Evolutionary conservation across 2,113 vertebrate genomes (phyloP).

Genomic region (Scatophagus argus): DNA sequence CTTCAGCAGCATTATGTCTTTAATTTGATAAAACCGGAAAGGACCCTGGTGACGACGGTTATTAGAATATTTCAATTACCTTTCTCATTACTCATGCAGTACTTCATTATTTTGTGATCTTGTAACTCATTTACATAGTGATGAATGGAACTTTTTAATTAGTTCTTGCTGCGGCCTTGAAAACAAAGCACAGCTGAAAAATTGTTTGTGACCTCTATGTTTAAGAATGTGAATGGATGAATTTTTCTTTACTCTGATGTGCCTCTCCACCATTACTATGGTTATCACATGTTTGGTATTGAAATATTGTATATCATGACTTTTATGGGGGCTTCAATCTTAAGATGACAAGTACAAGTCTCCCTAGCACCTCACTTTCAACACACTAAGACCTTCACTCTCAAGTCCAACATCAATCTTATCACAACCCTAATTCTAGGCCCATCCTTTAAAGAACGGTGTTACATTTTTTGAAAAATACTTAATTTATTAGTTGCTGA

Average conservation of each 20-base stretch:
- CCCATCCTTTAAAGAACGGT: not conserved
- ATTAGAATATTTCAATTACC: constrained; percentile 29
- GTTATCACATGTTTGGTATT: not conserved
- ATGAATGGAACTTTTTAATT: constrained; percentile 45
- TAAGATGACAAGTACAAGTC: not conserved
- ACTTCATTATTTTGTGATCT: constrained; percentile 31
- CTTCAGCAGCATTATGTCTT: not conserved
- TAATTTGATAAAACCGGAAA: not conserved
- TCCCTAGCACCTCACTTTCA: not conserved
- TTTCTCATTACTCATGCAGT: constrained; percentile 23
- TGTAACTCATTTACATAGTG: constrained; percentile 25
- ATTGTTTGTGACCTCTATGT: not conserved
- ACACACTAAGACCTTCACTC: not conserved
- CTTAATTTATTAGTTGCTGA: too few relatives aligned
- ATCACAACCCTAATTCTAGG: too few relatives aligned
- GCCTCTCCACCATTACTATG: not conserved
- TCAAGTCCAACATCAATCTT: not conserved
- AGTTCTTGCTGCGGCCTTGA: not conserved
- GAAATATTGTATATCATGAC: not conserved
- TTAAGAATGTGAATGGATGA: not conserved
- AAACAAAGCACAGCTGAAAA: constrained; percentile 19
- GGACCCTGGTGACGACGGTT: constrained; percentile 1
- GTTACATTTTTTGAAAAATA: not conserved
- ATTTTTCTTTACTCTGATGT: not conserved
- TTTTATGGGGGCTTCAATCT: not conserved